Evolutionary conservation across 2,888 invertebrate species (phyloP), one percentile per base, ranked within the genome.

Genomic region (Hirtodrosophila histrioides): DNA sequence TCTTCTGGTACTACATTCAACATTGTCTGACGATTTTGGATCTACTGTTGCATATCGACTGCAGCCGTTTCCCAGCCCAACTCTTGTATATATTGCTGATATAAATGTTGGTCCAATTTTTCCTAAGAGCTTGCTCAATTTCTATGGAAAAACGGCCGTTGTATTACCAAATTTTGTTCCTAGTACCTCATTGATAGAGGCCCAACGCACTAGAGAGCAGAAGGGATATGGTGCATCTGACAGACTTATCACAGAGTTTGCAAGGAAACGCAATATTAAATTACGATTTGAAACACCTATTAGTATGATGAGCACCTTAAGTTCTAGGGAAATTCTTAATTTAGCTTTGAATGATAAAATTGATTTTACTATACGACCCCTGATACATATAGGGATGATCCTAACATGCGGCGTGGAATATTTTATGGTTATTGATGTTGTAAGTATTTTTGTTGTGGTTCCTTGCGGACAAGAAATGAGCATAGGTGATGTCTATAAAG

Each of bases 381-480:
- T 44, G 7, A 3, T 23, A 0, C 29, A 23, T 1, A n/a, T 3
- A 3, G 0, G 7, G 3, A 5, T 0, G 7, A 3, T 10, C 6
- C 17, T 10, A 9, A 7, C 10, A 6, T 0, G 0, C 0, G 24
- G 33, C 17, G 0, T 53, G 1, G 51, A 66, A 17, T 37, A 10
- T 36, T 3, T 33, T 0, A 7, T n/a, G 11, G 8, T 8, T 4
- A 0, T 23, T 6, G 27, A 39, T 0, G 0, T 46, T 3, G 0
- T 5, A 3, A 7, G 10, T 7, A 5, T 5, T 2, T 49, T 64
- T 0, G 8, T 69, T 8, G 8, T 69, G 0, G 66, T 76, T 4
- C 78, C 77, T 0, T 75, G 68, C 53, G 68, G 55, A 1, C 35
- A 36, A 8, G 35, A 66, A 24, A 46, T 53, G n/a, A 29, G 24